A percentile compares a stretch with the other conserved stretches of the same genome.
phyloP scores from a whole-genome alignment of 2,888 invertebrate species.

The Galerucella calmariensis region DNA sequence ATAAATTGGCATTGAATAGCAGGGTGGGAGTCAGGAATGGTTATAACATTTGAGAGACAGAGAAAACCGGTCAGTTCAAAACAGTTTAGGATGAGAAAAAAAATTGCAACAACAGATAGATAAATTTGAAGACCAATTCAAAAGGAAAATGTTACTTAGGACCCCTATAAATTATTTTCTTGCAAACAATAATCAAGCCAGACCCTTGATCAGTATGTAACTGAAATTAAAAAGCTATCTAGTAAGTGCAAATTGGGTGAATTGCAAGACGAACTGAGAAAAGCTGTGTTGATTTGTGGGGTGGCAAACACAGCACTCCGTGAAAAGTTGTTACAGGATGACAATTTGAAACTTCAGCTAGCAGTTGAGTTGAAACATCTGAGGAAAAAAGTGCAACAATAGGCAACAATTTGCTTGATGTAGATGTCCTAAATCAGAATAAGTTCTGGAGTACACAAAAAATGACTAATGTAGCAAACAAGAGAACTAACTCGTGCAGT shows the following conservation, averaged over 20 bases:
- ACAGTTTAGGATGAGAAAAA: not conserved
- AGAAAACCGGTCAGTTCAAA: no score
- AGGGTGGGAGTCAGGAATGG: no score
- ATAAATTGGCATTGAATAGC: no score
- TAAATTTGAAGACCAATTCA: constrained; percentile 9
- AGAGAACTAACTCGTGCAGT: constrained; percentile 2
- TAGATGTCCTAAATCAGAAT: constrained; percentile 7
- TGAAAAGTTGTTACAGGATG: no score
- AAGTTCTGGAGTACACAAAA: constrained; percentile 7
- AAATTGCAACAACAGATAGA: not conserved
- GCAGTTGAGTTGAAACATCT: no score
- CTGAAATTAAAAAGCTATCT: not conserved
- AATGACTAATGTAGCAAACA: constrained; percentile 9
- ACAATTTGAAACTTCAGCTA: no score
- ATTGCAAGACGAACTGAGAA: not conserved
- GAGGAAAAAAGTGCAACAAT: no score
- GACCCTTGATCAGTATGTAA: not conserved
- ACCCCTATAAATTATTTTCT: not conserved
- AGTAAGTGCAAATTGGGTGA: not conserved
- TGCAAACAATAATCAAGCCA: not conserved
- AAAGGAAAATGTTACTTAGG: constrained; percentile 9
- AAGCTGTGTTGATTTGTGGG: no score
- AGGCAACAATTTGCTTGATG: no score
- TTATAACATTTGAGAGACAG: no score
- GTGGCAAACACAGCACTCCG: no score